Conservation (phyloP, 2,797 vertebrate genomes). For the Echeneis naucrates region DNA sequence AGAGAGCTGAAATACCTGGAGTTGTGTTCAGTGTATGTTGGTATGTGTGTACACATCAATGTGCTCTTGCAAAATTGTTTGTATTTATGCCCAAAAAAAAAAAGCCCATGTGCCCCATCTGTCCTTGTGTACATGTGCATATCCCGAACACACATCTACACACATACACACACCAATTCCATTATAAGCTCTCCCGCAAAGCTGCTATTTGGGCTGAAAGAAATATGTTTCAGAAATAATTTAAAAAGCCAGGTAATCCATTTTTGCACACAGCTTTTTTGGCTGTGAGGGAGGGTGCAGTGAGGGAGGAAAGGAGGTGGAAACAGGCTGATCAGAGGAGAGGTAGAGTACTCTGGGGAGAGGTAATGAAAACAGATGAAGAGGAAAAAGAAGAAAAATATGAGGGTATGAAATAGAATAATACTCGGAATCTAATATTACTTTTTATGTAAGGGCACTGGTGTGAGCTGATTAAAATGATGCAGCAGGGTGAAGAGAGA, state of each 20-base stretch:
- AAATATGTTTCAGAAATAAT: slow-evolving; percentile 56
- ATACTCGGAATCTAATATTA: slow-evolving; percentile 44
- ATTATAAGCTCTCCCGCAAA: slow-evolving; percentile 32
- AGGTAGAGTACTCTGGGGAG: slow-evolving; percentile 45
- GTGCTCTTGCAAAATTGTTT: not conserved
- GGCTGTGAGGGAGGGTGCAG: not conserved
- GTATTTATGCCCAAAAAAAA: slow-evolving; percentile 2
- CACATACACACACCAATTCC: slow-evolving; percentile 5
- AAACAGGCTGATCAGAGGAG: slow-evolving; percentile 38
- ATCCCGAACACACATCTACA: not conserved
- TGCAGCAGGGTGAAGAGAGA: not conserved
- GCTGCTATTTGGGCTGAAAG: slow-evolving; percentile 19
- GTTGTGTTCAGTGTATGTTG: not conserved
- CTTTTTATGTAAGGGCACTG: slow-evolving; percentile 40
- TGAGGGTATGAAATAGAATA: slow-evolving; percentile 41
- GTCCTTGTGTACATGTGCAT: not conserved
- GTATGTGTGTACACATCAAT: not conserved
- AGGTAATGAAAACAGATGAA: slow-evolving; percentile 70
- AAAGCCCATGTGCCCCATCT: not conserved
- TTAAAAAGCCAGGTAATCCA: slow-evolving; percentile 53
- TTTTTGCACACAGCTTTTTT: slow-evolving; percentile 31
- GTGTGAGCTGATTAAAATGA: slow-evolving; percentile 45
- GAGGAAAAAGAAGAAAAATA: slow-evolving; percentile 37
- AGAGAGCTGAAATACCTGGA: slow-evolving; percentile 17
- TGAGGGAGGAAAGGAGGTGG: slow-evolving; percentile 10